phyloP scores from a whole-genome alignment of 1,140 invertebrate genomes.

The Drosophila lowei region DNA sequence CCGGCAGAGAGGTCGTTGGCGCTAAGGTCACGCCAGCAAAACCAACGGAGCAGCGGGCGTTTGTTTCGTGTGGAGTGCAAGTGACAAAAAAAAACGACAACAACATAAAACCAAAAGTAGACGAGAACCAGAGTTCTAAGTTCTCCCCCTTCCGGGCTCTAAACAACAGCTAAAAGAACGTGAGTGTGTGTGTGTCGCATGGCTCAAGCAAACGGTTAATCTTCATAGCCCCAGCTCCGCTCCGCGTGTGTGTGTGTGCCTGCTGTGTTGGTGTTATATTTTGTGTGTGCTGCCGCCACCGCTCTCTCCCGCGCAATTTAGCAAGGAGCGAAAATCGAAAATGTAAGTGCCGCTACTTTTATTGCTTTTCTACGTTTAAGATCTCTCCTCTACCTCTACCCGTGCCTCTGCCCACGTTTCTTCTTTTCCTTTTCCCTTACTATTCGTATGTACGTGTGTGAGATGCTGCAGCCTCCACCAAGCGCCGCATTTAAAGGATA shows the following conservation, averaged over 20 bases:
- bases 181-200: constrained; percentile 16
- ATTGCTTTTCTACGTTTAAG: constrained; percentile 47
- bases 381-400: constrained; percentile 25
- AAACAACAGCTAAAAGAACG: too few relatives aligned
- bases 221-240: background rate
- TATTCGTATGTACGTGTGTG: constrained; percentile 1
- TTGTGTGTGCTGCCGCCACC: constrained; percentile 5
- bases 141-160: background rate
- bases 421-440: constrained; percentile 4
- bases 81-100: constrained; percentile 41
- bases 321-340: constrained; percentile 23
- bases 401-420: background rate
- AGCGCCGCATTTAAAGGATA: constrained; percentile 77
- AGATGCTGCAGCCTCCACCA: constrained; percentile 48
- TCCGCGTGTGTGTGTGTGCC: constrained; percentile 25
- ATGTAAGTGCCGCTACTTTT: constrained; percentile 51
- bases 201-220: constrained; percentile 47
- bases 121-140: constrained; percentile 12
- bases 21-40: constrained; percentile 21
- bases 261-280: constrained; percentile 34
- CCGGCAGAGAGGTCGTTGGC: constrained; percentile 40
- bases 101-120: constrained; percentile 10
- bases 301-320: constrained; percentile 20
- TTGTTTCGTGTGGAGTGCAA: constrained; percentile 22
- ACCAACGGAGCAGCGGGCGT: constrained; percentile 4